Evolutionary conservation across 2,888 invertebrate genomes (phyloP), one percentile per base, ranked within the genome.

Genomic region (Vandiemenella viatica): DNA sequence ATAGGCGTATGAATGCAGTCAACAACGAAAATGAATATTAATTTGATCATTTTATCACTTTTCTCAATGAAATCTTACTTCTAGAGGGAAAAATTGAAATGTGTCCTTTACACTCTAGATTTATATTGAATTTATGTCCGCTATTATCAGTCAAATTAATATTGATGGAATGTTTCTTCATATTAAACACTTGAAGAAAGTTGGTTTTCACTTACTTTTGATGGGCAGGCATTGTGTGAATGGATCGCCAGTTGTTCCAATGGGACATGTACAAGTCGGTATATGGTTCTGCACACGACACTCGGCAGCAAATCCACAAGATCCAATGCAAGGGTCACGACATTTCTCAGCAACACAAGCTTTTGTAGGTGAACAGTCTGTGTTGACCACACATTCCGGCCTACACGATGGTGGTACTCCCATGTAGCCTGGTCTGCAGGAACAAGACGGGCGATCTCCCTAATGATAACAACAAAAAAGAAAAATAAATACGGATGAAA

Each of bases 381-480:
- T 64, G 53, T 70, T 70, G 41, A 68, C 66, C 5, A 63, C 61
- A 54, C 70, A 83, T 67, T 83, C 82, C 13, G 83, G 83, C 51
- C 80, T 71, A 63, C 84, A 85, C 55, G 75, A 79, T 18, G 81
- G 78, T 20, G 85, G 83, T 46, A 71, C 63, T 48, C 83, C 84
- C 22, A 74, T 70, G 62, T 74, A 85, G 56, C 78, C 74, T 18
- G 63, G 57, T 20, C 63, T 58, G 54, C 72, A 72, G 2, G 67
- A 61, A 55, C 73, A 73, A 1, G 78, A 75, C n/a, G 81, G 77
- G 53, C 73, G 67, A 43, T 70, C 72, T 57, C 57, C 58, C 10
- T 13, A n/a, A 20, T n/a, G 42, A 23, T n/a, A n/a, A n/a, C n/a
- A n/a, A n/a, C n/a, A n/a, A n/a, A n/a, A n/a, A n/a, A n/a, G n/a